Percentiles rank a stretch among this genome's conserved stretches.
Evolutionary conservation across 2,113 vertebrate genomes (phyloP).

Genomic region (Catagonus wagneri): DNA sequence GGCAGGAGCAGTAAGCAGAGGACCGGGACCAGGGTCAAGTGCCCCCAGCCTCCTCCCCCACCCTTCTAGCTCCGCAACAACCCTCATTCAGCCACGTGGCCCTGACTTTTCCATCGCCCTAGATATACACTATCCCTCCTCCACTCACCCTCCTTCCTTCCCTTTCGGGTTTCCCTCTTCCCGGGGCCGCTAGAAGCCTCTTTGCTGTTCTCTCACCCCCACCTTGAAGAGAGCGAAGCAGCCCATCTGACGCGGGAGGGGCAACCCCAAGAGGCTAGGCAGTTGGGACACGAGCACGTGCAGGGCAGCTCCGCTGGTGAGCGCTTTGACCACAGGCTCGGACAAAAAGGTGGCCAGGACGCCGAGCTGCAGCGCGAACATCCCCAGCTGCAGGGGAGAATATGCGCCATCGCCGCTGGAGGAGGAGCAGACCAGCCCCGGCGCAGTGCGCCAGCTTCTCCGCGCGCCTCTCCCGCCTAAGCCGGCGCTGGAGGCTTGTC

Average conservation of each 20-base stretch:
- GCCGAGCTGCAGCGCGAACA: constrained; percentile 94
- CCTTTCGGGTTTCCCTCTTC: neutral
- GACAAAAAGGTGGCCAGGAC: constrained; percentile 95
- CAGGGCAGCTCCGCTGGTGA: constrained; percentile 94
- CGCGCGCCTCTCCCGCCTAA: neutral
- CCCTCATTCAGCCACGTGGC: neutral
- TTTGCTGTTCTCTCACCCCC: neutral
- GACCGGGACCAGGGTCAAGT: too few relatives aligned
- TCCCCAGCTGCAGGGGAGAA: constrained; percentile 88
- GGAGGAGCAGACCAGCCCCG: neutral
- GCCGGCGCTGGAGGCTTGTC: fast-evolving
- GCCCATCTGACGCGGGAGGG: constrained; percentile 92
- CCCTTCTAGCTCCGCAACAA: neutral
- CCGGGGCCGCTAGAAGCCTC: neutral
- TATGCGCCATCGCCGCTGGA: neutral
- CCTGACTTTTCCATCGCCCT: neutral
- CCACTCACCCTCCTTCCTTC: neutral
- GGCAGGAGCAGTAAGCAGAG: neutral
- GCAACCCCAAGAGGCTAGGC: constrained; percentile 93
- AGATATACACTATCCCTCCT: neutral
- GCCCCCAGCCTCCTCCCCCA: neutral
- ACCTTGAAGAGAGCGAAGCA: constrained; percentile 94
- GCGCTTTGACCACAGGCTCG: constrained; percentile 95
- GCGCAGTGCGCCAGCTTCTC: neutral
- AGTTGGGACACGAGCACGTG: constrained; percentile 95